phyloP scores from a whole-genome alignment of 2,797 vertebrate genomes.

The Poeciliopsis paucimaculata region DNA sequence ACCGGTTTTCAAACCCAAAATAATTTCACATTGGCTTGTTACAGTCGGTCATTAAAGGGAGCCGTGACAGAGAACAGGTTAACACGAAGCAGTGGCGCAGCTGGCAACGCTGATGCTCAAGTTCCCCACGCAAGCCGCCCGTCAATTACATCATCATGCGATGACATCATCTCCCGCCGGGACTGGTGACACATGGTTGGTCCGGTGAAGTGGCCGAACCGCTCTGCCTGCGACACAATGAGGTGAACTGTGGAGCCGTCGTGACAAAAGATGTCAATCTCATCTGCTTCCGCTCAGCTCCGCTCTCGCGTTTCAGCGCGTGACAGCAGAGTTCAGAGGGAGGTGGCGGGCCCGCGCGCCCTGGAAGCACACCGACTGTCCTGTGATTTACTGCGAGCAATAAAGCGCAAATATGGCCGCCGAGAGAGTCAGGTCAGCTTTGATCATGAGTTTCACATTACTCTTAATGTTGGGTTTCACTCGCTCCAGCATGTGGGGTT shows the following conservation, averaged over 20 bases:
- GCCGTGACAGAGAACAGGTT: slow-evolving; percentile 41
- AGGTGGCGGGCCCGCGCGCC: not conserved
- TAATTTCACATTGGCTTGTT: not conserved
- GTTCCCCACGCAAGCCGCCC: slow-evolving; percentile 1
- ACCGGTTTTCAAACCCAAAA: not conserved
- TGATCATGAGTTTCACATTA: slow-evolving; percentile 28
- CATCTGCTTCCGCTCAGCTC: not conserved
- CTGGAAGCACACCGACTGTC: not conserved
- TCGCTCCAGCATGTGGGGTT: not conserved
- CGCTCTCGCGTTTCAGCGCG: not conserved
- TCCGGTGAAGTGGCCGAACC: slow-evolving; percentile 4
- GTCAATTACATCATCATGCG: slow-evolving; percentile 56
- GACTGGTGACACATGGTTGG: slow-evolving; percentile 39
- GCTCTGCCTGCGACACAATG: slow-evolving; percentile 12
- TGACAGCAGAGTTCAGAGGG: not conserved
- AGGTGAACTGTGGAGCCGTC: slow-evolving; percentile 30
- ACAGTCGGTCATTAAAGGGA: slow-evolving; percentile 23
- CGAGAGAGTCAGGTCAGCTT: slow-evolving; percentile 35
- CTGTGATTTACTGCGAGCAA: slow-evolving; percentile 37
- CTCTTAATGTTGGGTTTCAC: slow-evolving; percentile 16
- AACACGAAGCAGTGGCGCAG: slow-evolving; percentile 23
- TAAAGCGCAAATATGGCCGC: slow-evolving; percentile 30
- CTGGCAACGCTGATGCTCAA: slow-evolving; percentile 24
- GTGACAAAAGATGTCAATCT: slow-evolving; percentile 22
- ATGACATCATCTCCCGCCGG: slow-evolving; percentile 61